phyloP scores from a whole-genome alignment of 2,797 vertebrate species.

The Delichon dasypus region DNA sequence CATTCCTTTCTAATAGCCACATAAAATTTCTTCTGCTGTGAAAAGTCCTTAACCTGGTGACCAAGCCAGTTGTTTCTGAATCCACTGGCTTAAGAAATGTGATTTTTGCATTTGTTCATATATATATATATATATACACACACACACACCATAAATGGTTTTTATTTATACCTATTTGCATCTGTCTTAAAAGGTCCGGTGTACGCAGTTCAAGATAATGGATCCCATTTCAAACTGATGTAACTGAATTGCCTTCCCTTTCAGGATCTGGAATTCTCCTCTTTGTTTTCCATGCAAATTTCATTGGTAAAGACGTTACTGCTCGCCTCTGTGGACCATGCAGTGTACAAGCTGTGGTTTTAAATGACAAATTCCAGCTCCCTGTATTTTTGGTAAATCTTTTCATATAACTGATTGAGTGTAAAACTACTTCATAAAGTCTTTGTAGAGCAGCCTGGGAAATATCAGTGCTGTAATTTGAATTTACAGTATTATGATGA shows the following conservation, averaged over 20 bases:
- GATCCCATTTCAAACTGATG: not conserved
- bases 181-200: not conserved
- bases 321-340: conserved; percentile 93
- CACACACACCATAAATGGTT: not conserved
- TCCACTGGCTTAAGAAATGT: not conserved
- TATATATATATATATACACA: fast-evolving
- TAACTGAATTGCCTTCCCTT: not conserved
- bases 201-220: not conserved
- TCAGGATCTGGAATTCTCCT: conserved; percentile 92
- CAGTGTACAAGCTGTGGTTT: conserved; percentile 94
- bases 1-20: not conserved
- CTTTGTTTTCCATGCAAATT: conserved; percentile 94
- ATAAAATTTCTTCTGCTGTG: not conserved
- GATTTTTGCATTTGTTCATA: not conserved
- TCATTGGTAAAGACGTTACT: conserved; percentile 83
- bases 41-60: not conserved
- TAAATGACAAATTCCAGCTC: conserved; percentile 98
- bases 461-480: not conserved
- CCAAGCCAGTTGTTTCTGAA: not conserved
- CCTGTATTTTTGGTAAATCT: conserved; percentile 92
- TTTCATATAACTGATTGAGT: not conserved
- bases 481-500: not conserved
- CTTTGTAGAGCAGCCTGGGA: not conserved
- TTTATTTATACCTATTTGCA: not conserved
- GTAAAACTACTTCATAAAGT: not conserved